These are phyloP conservation scores for Bactericera cockerelli DNA, from an alignment of 1,140 invertebrate species.

Conservation along the genomic window DNA sequence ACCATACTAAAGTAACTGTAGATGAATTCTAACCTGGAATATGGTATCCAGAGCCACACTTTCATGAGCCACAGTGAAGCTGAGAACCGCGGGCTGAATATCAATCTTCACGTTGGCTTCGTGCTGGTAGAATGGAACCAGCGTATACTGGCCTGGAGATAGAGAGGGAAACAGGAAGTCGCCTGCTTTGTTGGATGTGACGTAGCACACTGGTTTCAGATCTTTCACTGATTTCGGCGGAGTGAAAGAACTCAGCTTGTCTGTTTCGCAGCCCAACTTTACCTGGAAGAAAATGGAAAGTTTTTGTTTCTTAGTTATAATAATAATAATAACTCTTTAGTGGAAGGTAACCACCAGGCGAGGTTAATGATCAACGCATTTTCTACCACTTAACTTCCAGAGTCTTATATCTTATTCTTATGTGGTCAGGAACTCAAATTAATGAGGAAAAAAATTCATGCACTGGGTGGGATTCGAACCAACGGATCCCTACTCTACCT, in stretches of 20 bases:
- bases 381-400: too few species aligned
- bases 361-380: too few species aligned
- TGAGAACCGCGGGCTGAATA: slow-evolving; percentile 49
- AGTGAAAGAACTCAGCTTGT: slow-evolving; percentile 37
- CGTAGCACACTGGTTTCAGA: slow-evolving; percentile 51
- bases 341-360: too few species aligned
- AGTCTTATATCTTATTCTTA: too few species aligned
- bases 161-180: slow-evolving; percentile 63
- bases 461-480: too few species aligned
- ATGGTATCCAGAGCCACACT: slow-evolving; percentile 49
- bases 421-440: too few species aligned
- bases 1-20: too few species aligned
- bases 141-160: slow-evolving; percentile 57
- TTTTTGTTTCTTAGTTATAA: too few species aligned
- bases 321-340: too few species aligned
- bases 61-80: slow-evolving; percentile 53
- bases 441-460: too few species aligned
- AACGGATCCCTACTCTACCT: too few species aligned
- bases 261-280: slow-evolving; percentile 40
- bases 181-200: slow-evolving; percentile 53
- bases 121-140: slow-evolving; percentile 47
- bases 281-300: slow-evolving; percentile 26
- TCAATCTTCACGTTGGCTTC: slow-evolving; percentile 52
- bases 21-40: slow-evolving; percentile 68
- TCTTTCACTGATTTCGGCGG: slow-evolving; percentile 31